phyloP scores from a whole-genome alignment of 2,888 invertebrate genomes.

The Nymphalis c-album region DNA sequence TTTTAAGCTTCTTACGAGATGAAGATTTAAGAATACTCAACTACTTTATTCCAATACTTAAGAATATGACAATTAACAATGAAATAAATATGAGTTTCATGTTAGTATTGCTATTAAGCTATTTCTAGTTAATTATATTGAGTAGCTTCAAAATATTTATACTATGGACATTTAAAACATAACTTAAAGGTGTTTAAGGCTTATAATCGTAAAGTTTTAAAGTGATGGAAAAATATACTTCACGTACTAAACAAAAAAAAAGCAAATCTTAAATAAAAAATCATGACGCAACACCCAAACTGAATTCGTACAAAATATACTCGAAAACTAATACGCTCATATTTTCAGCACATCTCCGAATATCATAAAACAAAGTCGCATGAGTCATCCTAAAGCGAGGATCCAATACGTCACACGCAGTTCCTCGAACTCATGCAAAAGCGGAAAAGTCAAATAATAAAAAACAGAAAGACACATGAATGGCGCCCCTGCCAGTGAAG shows the following conservation, averaged over 20 bases:
- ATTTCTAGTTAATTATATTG: too few species aligned
- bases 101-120: too few species aligned
- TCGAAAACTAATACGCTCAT: slow-evolving; percentile 4
- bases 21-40: too few species aligned
- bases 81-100: too few species aligned
- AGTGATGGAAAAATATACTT: neutral
- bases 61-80: too few species aligned
- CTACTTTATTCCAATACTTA: too few species aligned
- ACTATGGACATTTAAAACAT: too few species aligned
- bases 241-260: neutral
- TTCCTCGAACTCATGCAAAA: slow-evolving; percentile 29
- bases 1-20: too few species aligned
- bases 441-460: slow-evolving; percentile 57
- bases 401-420: slow-evolving; percentile 35
- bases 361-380: slow-evolving; percentile 32
- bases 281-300: neutral
- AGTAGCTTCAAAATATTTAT: too few species aligned
- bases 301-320: neutral
- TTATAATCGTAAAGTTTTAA: too few species aligned
- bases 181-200: too few species aligned
- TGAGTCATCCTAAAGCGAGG: slow-evolving; percentile 31
- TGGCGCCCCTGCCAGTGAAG: slow-evolving; percentile 60
- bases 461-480: slow-evolving; percentile 58
- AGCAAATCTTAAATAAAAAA: neutral
- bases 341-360: slow-evolving; percentile 15